Base-by-base conservation (phyloP, 2,797 vertebrate species). In the Lacerta viridis region DNA sequence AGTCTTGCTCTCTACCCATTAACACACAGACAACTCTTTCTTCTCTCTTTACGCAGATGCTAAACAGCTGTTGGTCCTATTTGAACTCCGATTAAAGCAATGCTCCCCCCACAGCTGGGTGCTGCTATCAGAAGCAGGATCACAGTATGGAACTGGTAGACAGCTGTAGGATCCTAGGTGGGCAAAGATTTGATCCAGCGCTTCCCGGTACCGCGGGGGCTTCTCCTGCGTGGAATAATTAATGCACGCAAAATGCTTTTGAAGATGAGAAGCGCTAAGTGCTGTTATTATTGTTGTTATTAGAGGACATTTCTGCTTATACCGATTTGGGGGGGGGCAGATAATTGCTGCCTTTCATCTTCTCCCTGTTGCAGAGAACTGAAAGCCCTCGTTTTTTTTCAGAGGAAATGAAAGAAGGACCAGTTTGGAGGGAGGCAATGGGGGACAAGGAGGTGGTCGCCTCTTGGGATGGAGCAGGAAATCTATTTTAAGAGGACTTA, bases 221-320 rank as follows among this genome's bases (percentile, higher is more conserved):
- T 59, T 77, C 55, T 85, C 61, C 80, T 55, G 61, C 15, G 25
- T 13, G 85, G 74, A 89, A 91, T 93, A 91, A 94, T 93, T 93
- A 92, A 92, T 90, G 91, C 88, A 92, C 92, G 79, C 84, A 89
- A 93, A 64, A 88, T 90, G 91, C 93, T 94, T 85, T 93, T 89
- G 88, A 89, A 94, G 92, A 89, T 92, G 84, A 81, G 86, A 80
- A 93, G 90, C 91, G 76, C 71, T 93, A 95, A 95, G 88, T 93
- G 92, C 84, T 91, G 90, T 94, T 93, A 92, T 94, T 93, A 90
- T 84, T 39, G 13, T 75, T 75, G 94, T 94, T 93, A 91, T 80
- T 92, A 93, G 87, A 93, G 93, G 92, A 50, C 90, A 91, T 92
- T 92, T 80, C 79, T 78, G 77, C 23, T 89, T 79, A 87, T 87